Evolutionary conservation across 2,888 invertebrate genomes (phyloP).

Genomic region (Lepetodrilus schrolli): DNA sequence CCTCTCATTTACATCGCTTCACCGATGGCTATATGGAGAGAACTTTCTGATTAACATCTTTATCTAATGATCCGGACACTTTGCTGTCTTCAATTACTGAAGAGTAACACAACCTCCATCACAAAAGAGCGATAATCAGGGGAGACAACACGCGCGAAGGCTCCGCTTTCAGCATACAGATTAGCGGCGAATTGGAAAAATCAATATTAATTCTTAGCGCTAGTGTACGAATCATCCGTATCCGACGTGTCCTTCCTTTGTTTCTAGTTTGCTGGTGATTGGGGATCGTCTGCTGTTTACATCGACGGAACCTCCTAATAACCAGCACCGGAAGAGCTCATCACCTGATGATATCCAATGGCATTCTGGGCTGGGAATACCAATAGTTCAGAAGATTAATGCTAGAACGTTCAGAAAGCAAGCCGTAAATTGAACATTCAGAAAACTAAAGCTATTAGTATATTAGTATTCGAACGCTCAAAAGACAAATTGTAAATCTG

Average conservation of each 20-base stretch:
- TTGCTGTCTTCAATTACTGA: constrained; percentile 26
- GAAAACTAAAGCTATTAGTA: too few species aligned
- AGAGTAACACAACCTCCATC: constrained; percentile 20
- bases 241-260: constrained; percentile 3
- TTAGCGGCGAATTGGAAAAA: constrained; percentile 17
- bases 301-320: not conserved
- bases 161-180: constrained; percentile 23
- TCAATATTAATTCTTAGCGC: constrained; percentile 7
- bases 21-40: not conserved
- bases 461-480: too few species aligned
- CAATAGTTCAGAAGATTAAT: too few species aligned
- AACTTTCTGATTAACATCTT: constrained; percentile 21
- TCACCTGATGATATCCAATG: too few species aligned
- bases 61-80: constrained; percentile 24
- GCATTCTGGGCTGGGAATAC: too few species aligned
- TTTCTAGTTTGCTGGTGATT: not conserved
- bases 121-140: constrained; percentile 26
- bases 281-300: not conserved
- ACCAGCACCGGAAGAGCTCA: not conserved
- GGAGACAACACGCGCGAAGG: not conserved
- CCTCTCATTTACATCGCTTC: constrained; percentile 2
- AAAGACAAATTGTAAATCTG: too few species aligned
- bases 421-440: too few species aligned
- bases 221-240: constrained; percentile 21
- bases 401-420: too few species aligned